phyloP scores from a whole-genome alignment of 2,113 vertebrate genomes.

The Prunella fulvescens region DNA sequence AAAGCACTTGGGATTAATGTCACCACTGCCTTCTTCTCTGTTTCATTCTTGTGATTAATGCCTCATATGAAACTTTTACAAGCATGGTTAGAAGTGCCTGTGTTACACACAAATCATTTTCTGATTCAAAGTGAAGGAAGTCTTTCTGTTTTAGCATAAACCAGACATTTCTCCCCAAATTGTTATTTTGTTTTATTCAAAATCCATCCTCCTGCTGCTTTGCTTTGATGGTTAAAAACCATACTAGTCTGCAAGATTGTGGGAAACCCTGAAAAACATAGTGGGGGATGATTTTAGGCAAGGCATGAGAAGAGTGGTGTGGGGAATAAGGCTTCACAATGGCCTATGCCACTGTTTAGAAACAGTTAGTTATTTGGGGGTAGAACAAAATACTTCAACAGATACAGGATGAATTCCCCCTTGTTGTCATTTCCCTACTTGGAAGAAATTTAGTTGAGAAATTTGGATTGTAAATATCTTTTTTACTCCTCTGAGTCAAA shows the following conservation, averaged over 20 bases:
- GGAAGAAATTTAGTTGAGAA: not conserved
- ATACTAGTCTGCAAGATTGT: not conserved
- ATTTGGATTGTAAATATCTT: not conserved
- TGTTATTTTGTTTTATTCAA: not conserved
- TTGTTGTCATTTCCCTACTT: not conserved
- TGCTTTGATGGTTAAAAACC: not conserved
- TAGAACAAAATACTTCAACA: not conserved
- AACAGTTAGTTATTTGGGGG: not conserved
- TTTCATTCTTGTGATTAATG: not conserved
- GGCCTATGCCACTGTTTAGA: not conserved
- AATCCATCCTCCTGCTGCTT: not conserved
- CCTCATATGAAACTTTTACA: not conserved
- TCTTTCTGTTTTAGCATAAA: not conserved
- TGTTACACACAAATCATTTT: not conserved
- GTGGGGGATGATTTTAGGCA: not conserved
- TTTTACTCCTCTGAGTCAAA: constrained; percentile 18
- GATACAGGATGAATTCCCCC: not conserved
- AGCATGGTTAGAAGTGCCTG: not conserved
- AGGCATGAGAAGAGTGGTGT: not conserved
- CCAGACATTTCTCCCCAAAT: not conserved
- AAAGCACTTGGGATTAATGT: not conserved
- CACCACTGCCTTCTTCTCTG: not conserved
- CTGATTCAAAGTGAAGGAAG: not conserved
- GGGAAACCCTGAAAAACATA: not conserved
- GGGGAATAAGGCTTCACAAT: not conserved